Percentiles rank a stretch among this genome's conserved stretches.
phyloP scores from a whole-genome alignment of 2,113 vertebrate species.

The Campylomormyrus tamandua region DNA sequence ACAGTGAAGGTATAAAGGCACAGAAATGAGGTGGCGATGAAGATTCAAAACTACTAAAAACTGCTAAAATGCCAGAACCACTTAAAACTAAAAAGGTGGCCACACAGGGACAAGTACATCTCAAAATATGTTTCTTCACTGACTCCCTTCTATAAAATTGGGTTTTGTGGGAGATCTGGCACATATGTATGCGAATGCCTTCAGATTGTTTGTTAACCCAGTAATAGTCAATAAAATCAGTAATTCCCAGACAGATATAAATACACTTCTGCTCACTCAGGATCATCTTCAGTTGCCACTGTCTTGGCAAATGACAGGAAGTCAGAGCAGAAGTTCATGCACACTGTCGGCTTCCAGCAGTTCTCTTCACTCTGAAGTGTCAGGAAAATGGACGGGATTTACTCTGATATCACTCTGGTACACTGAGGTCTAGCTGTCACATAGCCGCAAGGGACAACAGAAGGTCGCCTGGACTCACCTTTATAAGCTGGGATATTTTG shows the following conservation, averaged over 20 bases:
- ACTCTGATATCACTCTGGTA: neutral
- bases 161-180: neutral
- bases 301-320: slow-evolving; percentile 74
- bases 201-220: neutral
- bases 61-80: neutral
- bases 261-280: slow-evolving; percentile 53
- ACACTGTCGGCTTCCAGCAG: slow-evolving; percentile 83
- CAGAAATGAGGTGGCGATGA: neutral
- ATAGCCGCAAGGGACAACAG: no score
- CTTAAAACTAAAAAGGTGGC: neutral
- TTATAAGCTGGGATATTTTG: slow-evolving; percentile 74
- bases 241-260: neutral
- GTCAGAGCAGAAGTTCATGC: slow-evolving; percentile 84
- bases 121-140: neutral
- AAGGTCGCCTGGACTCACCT: slow-evolving; percentile 51
- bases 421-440: neutral
- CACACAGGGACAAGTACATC: neutral
- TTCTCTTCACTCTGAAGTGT: slow-evolving; percentile 64
- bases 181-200: neutral
- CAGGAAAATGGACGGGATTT: neutral
- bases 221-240: neutral
- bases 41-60: neutral
- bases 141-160: neutral
- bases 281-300: slow-evolving; percentile 66
- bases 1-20: neutral